Percentiles rank a stretch among this genome's conserved stretches.
Conservation (phyloP, 2,888 invertebrate genomes). For the Brachyptera putata region DNA sequence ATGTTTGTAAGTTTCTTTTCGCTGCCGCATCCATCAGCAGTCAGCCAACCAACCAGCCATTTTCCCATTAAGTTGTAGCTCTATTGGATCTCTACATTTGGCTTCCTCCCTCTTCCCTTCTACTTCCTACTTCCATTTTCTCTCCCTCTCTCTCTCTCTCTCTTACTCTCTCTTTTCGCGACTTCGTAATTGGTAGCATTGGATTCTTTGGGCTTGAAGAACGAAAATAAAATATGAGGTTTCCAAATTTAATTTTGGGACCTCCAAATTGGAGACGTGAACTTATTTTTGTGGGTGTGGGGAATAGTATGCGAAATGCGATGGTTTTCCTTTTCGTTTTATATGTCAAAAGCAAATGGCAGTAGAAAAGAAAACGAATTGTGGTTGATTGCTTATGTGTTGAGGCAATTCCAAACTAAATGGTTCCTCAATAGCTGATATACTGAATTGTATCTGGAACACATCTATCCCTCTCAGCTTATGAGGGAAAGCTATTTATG, state of each 20-base stretch:
- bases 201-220: slow-evolving; percentile 9
- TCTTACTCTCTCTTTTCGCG: too few relatives aligned
- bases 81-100: slow-evolving; percentile 3
- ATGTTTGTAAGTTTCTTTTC: slow-evolving; percentile 18
- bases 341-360: too few relatives aligned
- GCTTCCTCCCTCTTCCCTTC: neutral
- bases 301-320: neutral
- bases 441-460: too few relatives aligned
- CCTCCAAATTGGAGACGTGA: slow-evolving; percentile 14
- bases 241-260: slow-evolving; percentile 15
- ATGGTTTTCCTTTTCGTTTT: too few relatives aligned
- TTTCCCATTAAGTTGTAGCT: slow-evolving; percentile 9
- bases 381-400: too few relatives aligned
- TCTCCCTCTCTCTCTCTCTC: neutral
- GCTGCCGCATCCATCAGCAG: slow-evolving; percentile 18
- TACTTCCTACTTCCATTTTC: neutral
- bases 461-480: too few relatives aligned
- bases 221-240: slow-evolving; percentile 20
- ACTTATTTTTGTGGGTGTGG: neutral
- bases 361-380: too few relatives aligned
- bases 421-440: too few relatives aligned
- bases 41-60: neutral
- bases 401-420: too few relatives aligned
- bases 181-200: slow-evolving; percentile 20
- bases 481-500: too few relatives aligned